Conservation (phyloP, 2,113 vertebrate genomes). For the Syngnathoides biaculeatus region DNA sequence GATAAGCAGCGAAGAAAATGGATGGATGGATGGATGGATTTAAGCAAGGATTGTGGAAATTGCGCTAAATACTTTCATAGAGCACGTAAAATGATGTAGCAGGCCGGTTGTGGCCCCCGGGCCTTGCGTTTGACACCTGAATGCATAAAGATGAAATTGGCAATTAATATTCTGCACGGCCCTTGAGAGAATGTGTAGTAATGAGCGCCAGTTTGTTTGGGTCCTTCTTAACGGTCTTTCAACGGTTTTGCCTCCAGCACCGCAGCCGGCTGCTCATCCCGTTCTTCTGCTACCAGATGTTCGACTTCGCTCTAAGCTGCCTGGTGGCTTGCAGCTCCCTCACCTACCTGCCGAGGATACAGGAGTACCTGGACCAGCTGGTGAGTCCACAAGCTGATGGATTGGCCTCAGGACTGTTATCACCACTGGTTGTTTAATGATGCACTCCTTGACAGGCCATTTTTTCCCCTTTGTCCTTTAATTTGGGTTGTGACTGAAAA, state of each 20-base stretch:
- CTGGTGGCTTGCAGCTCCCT: conserved; percentile 95
- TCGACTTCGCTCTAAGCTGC: conserved; percentile 96
- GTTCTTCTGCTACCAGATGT: conserved; percentile 97
- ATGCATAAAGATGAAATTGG: background rate
- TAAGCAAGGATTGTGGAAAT: no score
- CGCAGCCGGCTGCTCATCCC: conserved; percentile 96
- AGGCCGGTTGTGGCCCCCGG: no score
- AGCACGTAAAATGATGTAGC: no score
- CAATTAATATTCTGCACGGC: background rate
- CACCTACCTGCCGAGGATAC: conserved; percentile 94
- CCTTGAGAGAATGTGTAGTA: background rate
- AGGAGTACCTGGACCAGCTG: conserved; percentile 95
- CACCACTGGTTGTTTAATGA: background rate
- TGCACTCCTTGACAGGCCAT: background rate
- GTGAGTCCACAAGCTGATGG: conserved; percentile 55
- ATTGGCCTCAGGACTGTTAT: background rate
- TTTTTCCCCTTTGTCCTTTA: background rate
- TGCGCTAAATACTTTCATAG: no score
- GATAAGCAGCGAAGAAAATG: no score
- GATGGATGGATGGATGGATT: no score
- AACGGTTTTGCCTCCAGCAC: conserved; percentile 76
- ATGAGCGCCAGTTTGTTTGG: background rate
- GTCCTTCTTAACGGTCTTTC: no score
- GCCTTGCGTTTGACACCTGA: no score
- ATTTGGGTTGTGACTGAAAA: background rate